phyloP scores from a whole-genome alignment of 2,888 invertebrate species.

The Spisula subtruncata region DNA sequence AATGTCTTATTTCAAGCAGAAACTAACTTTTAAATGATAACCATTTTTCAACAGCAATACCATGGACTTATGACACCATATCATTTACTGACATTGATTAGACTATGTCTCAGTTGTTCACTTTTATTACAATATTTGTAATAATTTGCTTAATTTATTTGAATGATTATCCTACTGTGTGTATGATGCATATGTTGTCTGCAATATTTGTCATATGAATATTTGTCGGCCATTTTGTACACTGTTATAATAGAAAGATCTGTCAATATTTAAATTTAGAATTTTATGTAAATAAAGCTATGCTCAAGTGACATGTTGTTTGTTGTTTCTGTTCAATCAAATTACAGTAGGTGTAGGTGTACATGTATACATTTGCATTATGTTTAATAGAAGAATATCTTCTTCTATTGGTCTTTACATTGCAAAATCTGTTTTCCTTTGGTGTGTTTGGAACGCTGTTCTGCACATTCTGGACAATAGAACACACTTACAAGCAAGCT shows the following conservation, averaged over 20 bases:
- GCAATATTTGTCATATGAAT: constrained; percentile 3
- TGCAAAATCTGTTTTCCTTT: too few species aligned
- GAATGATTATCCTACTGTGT: neutral
- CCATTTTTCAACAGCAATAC: neutral
- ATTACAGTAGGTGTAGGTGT: neutral
- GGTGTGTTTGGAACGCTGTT: too few species aligned
- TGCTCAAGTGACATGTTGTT: constrained; percentile 45
- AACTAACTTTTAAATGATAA: neutral
- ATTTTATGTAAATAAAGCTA: constrained; percentile 60
- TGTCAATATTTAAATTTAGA: constrained; percentile 56
- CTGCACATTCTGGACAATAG: too few species aligned
- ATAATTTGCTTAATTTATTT: constrained; percentile 16
- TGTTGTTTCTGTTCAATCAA: neutral
- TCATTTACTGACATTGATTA: neutral
- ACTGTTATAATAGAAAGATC: constrained; percentile 51
- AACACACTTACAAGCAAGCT: too few species aligned
- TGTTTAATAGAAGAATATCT: too few species aligned
- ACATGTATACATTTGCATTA: too few species aligned
- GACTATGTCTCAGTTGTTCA: neutral
- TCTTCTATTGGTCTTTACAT: too few species aligned
- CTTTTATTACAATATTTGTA: neutral
- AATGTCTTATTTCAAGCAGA: neutral
- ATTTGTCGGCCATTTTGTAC: constrained; percentile 28
- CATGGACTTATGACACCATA: neutral
- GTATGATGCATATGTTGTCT: neutral